Conservation (phyloP, 1,140 invertebrate genomes). For the Cataglyphis hispanica region DNA sequence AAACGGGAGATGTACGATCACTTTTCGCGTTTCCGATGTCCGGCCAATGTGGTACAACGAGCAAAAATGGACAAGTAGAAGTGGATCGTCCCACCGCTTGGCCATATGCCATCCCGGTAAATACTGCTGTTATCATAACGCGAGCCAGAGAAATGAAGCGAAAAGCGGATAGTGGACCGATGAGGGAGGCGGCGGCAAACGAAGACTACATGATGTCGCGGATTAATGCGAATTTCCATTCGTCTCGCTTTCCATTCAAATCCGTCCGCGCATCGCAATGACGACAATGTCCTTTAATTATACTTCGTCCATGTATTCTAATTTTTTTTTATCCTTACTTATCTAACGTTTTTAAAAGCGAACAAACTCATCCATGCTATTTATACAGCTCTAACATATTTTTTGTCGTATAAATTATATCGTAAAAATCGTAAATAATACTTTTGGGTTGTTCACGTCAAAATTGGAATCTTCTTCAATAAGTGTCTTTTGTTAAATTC, state of each 20-base stretch:
- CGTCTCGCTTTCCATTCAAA: conserved; percentile 46
- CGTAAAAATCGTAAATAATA: too few species aligned
- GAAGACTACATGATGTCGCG: conserved; percentile 33
- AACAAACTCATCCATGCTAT: too few species aligned
- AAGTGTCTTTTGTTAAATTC: too few species aligned
- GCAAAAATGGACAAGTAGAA: not conserved
- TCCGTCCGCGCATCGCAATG: not conserved
- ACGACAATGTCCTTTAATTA: conserved; percentile 27
- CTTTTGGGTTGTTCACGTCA: too few species aligned
- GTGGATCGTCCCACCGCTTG: conserved; percentile 19
- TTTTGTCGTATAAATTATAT: too few species aligned
- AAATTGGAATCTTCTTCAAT: too few species aligned
- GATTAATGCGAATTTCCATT: conserved; percentile 71
- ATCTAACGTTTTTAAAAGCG: not conserved
- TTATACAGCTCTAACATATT: too few species aligned
- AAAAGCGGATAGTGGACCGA: conserved; percentile 64
- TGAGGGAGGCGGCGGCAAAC: not conserved
- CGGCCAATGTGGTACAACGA: not conserved
- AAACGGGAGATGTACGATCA: conserved; percentile 11
- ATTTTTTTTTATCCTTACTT: not conserved
- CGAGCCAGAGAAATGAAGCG: conserved; percentile 68
- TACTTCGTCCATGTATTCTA: not conserved
- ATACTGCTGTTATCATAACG: conserved; percentile 46
- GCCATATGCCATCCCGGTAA: conserved; percentile 60
- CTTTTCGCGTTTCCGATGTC: conserved; percentile 42